Conservation (phyloP, 2,888 invertebrate species). For the Platerodrilus igneus region DNA sequence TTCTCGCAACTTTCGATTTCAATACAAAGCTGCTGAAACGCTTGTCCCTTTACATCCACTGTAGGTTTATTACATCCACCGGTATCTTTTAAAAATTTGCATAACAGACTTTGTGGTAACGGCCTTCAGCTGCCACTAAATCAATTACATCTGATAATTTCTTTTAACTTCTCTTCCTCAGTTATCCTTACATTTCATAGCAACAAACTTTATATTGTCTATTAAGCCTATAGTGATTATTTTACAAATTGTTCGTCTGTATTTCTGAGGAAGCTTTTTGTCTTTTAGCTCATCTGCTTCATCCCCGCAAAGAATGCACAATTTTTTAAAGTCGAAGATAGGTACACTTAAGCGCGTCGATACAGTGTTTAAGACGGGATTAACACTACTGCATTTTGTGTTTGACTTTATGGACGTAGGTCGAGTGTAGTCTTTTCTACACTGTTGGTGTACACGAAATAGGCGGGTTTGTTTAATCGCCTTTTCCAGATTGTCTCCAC, state of each 20-base stretch:
- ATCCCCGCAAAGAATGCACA: conserved; percentile 5
- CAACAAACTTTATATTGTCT: conserved; percentile 3
- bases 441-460: conserved; percentile 4
- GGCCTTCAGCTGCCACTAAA: conserved; percentile 7
- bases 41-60: not conserved
- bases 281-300: conserved; percentile 4
- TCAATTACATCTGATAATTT: conserved; percentile 1
- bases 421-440: conserved; percentile 4
- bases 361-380: conserved; percentile 3
- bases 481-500: conserved; percentile 5
- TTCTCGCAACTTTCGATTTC: conserved; percentile 3
- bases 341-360: conserved; percentile 3
- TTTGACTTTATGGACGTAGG: conserved; percentile 4
- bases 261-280: conserved; percentile 4
- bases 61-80: not conserved
- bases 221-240: conserved; percentile 1
- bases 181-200: conserved; percentile 4
- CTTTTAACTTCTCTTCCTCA: conserved; percentile 5
- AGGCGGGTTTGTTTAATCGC: conserved; percentile 3
- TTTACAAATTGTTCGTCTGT: conserved; percentile 4
- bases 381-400: conserved; percentile 4
- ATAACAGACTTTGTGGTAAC: conserved; percentile 3
- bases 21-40: conserved; percentile 5
- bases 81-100: conserved; percentile 1
- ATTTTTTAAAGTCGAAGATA: conserved; percentile 5